phyloP scores from a whole-genome alignment of 2,113 vertebrate genomes.

The Hyaena hyaena region DNA sequence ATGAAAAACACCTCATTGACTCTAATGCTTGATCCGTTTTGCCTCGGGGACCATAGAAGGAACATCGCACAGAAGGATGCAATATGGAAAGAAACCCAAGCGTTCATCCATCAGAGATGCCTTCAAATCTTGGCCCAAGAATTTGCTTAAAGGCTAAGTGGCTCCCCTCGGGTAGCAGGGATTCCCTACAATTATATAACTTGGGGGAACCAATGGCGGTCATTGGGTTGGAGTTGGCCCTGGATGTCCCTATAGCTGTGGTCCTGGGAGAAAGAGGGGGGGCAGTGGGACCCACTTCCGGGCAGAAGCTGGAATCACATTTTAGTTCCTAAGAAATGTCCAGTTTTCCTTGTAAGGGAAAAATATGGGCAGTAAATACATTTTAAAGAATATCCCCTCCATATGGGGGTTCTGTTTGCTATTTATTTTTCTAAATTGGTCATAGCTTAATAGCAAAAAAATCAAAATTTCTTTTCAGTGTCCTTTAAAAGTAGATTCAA shows the following conservation, averaged over 20 bases:
- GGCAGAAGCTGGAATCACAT: background rate
- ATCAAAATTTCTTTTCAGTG: constrained; percentile 54
- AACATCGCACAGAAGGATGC: background rate
- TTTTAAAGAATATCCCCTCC: constrained; percentile 45
- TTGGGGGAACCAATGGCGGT: background rate
- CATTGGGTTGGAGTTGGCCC: background rate
- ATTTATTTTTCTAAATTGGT: constrained; percentile 72
- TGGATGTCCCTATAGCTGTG: background rate
- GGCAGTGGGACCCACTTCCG: background rate
- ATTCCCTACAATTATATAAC: background rate
- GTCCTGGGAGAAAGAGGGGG: background rate
- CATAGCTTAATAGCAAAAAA: constrained; percentile 43
- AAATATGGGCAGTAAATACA: constrained; percentile 47
- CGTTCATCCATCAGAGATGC: background rate
- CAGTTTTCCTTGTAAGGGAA: constrained; percentile 51
- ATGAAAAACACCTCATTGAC: background rate
- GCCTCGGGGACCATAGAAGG: background rate
- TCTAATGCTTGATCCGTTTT: background rate
- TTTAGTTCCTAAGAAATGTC: background rate
- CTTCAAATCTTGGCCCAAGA: background rate
- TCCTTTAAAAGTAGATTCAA: constrained; percentile 70
- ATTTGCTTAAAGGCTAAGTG: background rate
- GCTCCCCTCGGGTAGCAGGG: background rate
- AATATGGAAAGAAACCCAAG: background rate
- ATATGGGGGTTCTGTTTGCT: constrained; percentile 28